phyloP scores from a whole-genome alignment of 1,140 invertebrate genomes.

The Macrosteles quadrilineatus region DNA sequence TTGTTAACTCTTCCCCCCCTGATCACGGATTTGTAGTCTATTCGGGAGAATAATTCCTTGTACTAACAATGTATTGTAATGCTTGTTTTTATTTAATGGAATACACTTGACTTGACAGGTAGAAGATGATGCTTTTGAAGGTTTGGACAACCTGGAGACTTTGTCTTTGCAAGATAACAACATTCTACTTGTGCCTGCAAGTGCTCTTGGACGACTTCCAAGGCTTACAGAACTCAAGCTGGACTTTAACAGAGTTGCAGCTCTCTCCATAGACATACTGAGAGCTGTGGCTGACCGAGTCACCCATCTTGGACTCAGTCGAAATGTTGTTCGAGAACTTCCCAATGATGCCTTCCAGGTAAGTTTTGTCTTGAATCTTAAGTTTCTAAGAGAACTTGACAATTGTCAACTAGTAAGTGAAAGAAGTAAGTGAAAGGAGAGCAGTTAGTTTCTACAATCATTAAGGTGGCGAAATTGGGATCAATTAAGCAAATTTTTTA shows the following conservation, averaged over 20 bases:
- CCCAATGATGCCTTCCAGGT: constrained; percentile 72
- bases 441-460: too few relatives aligned
- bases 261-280: constrained; percentile 76
- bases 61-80: too few relatives aligned
- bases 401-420: too few relatives aligned
- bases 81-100: too few relatives aligned
- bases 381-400: too few relatives aligned
- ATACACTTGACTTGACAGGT: too few relatives aligned
- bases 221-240: constrained; percentile 72
- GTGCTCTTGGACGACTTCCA: constrained; percentile 71
- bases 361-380: constrained; percentile 2
- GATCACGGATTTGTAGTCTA: too few relatives aligned
- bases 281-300: constrained; percentile 62
- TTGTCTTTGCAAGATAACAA: constrained; percentile 87
- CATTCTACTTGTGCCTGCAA: constrained; percentile 77
- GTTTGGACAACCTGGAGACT: constrained; percentile 71
- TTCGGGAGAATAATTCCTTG: too few relatives aligned
- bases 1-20: too few relatives aligned
- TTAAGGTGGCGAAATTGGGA: too few relatives aligned
- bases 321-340: constrained; percentile 85
- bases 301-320: constrained; percentile 67
- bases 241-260: constrained; percentile 85
- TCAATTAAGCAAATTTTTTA: too few relatives aligned
- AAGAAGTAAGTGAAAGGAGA: too few relatives aligned
- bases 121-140: constrained; percentile 83